These are phyloP conservation scores for Meteorus sp. DNA, from an alignment of 1,140 invertebrate species.

Conservation along the genomic window DNA sequence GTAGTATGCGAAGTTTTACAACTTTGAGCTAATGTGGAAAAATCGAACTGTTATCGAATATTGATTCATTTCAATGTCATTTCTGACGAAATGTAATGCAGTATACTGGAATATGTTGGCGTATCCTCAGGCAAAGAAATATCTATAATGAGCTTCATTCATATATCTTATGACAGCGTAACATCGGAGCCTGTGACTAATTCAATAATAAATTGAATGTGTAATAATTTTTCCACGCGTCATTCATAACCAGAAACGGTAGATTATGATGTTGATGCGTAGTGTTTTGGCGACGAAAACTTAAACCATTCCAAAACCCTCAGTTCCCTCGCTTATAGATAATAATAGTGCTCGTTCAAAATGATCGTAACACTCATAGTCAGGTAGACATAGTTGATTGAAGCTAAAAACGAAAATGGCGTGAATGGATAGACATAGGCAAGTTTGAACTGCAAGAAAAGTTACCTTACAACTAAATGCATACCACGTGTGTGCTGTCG, in stretches of 20 bases:
- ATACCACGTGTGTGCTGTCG: conserved; percentile 91
- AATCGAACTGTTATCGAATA: no score
- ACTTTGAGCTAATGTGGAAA: no score
- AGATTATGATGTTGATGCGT: neutral
- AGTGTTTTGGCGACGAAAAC: no score
- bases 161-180: conserved; percentile 12
- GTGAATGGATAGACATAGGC: conserved; percentile 12
- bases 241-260: conserved; percentile 19
- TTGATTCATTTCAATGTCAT: no score
- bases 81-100: no score
- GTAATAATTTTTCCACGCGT: conserved; percentile 5
- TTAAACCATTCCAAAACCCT: conserved; percentile 93
- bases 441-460: neutral
- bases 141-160: no score
- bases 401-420: conserved; percentile 69
- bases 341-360: conserved; percentile 87
- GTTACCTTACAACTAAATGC: conserved; percentile 25
- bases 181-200: no score
- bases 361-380: conserved; percentile 92
- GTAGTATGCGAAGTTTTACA: no score
- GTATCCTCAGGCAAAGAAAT: no score
- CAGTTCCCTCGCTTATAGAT: conserved; percentile 92
- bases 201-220: no score
- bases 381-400: conserved; percentile 93
- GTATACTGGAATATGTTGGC: no score